A percentile compares a stretch with the other conserved stretches of the same genome.
Conservation (phyloP, 30 jellyfish, hydroid and myxozoan genomes). For the Aurelia coerulea region DNA sequence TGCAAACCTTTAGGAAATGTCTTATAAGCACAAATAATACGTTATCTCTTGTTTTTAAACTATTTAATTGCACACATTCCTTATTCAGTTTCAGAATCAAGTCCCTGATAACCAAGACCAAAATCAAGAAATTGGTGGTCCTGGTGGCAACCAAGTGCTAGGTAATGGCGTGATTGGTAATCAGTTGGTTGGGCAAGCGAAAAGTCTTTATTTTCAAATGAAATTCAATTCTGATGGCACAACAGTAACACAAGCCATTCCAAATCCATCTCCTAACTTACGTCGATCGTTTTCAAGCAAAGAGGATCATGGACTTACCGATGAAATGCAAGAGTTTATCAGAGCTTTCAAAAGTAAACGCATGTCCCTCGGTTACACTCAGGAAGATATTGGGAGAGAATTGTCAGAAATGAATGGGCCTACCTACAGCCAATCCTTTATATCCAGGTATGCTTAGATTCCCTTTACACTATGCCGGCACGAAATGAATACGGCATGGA, state of each 20-base stretch:
- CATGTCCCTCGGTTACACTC: constrained; percentile 93
- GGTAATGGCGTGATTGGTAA: constrained; percentile 53
- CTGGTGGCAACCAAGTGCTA: constrained; percentile 19
- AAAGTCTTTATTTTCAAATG: constrained; percentile 66
- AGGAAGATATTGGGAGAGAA: constrained; percentile 98
- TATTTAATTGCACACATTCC: not conserved
- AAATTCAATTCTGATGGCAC: constrained; percentile 68
- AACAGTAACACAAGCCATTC: constrained; percentile 72
- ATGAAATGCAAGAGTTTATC: constrained; percentile 91
- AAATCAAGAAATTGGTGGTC: constrained; percentile 10
- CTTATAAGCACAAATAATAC: too few species aligned
- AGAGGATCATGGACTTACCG: constrained; percentile 86
- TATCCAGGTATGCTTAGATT: constrained; percentile 75
- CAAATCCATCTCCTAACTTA: constrained; percentile 20
- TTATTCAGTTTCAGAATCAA: constrained; percentile 34
- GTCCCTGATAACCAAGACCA: constrained; percentile 17
- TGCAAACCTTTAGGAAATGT: too few species aligned
- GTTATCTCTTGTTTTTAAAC: too few species aligned
- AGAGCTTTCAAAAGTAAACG: constrained; percentile 83
- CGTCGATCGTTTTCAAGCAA: constrained; percentile 74
- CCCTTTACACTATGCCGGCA: too few species aligned
- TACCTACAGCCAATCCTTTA: constrained; percentile 95
- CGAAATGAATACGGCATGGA: too few species aligned
- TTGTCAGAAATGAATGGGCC: constrained; percentile 98
- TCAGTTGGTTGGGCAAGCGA: constrained; percentile 50